These are phyloP conservation scores for Drosophila sordidula DNA, from an alignment of 2,888 invertebrate genomes.

Conservation along the genomic window DNA sequence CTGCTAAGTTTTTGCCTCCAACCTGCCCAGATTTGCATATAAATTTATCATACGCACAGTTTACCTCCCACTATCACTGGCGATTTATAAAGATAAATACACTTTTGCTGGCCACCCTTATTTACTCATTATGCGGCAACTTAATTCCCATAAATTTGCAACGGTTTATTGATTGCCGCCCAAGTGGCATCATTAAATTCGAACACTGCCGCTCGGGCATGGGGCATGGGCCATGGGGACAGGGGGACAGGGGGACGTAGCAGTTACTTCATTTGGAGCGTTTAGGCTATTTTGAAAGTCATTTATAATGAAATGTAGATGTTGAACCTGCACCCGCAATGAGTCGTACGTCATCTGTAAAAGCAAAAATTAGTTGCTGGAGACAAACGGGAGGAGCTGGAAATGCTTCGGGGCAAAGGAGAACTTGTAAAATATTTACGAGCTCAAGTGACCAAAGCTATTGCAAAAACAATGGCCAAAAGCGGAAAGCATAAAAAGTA, in stretches of 20 bases:
- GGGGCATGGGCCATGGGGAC: too few species aligned
- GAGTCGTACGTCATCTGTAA: conserved; percentile 76
- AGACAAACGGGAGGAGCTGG: conserved; percentile 19
- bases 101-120: conserved; percentile 6
- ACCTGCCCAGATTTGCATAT: not conserved
- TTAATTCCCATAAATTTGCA: conserved; percentile 72
- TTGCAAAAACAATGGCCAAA: conserved; percentile 62
- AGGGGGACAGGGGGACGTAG: conserved; percentile 1
- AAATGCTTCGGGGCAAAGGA: conserved; percentile 18
- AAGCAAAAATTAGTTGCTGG: conserved; percentile 68
- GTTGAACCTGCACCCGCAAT: conserved; percentile 55
- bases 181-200: conserved; percentile 60
- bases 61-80: not conserved
- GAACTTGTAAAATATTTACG: conserved; percentile 80
- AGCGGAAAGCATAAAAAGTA: conserved; percentile 75
- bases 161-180: conserved; percentile 70
- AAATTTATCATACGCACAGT: conserved; percentile 23
- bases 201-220: conserved; percentile 11
- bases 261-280: conserved; percentile 63
- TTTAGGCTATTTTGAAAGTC: conserved; percentile 75
- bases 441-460: conserved; percentile 69
- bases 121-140: conserved; percentile 54
- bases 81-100: conserved; percentile 6
- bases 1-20: not conserved
- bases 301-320: conserved; percentile 80